Evolutionary conservation across 2,888 invertebrate genomes (phyloP).

Genomic region (Tipula unca): DNA sequence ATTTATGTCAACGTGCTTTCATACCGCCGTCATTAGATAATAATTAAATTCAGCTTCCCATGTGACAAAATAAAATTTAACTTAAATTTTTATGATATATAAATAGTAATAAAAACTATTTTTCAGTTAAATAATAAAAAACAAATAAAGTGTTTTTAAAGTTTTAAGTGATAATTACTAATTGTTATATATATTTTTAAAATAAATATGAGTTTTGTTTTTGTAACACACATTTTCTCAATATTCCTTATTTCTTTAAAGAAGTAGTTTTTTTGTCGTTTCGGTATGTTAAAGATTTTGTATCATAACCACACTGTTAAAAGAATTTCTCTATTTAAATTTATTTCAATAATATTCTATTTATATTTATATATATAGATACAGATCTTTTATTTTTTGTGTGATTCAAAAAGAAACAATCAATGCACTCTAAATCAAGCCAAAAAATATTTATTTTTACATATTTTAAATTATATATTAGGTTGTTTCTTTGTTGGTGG

Average conservation of each 20-base stretch:
- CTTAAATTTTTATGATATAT: not conserved
- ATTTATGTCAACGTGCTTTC: constrained; percentile 17
- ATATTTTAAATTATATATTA: not conserved
- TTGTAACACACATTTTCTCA: constrained; percentile 14
- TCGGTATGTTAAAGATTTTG: constrained; percentile 15
- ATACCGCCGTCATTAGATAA: constrained; percentile 18
- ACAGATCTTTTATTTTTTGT: not conserved
- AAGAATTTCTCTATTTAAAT: not conserved
- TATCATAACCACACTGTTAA: not conserved
- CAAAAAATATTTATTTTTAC: constrained; percentile 2
- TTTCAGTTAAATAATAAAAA: not conserved
- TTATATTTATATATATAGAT: not conserved
- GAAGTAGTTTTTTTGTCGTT: not conserved
- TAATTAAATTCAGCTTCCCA: not conserved
- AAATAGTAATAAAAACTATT: not conserved
- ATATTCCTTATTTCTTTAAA: not conserved
- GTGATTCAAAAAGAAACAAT: not conserved
- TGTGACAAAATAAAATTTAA: constrained; percentile 14
- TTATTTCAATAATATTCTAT: not conserved
- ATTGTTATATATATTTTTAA: not conserved
- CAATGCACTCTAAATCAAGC: constrained; percentile 16
- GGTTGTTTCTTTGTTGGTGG: constrained; percentile 10
- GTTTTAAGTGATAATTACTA: not conserved
- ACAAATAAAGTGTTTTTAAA: constrained; percentile 1
- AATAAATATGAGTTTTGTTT: constrained; percentile 2